These are phyloP conservation scores for Crocallis elinguaria DNA, from an alignment of 2,888 invertebrate species.

Conservation along the genomic window DNA sequence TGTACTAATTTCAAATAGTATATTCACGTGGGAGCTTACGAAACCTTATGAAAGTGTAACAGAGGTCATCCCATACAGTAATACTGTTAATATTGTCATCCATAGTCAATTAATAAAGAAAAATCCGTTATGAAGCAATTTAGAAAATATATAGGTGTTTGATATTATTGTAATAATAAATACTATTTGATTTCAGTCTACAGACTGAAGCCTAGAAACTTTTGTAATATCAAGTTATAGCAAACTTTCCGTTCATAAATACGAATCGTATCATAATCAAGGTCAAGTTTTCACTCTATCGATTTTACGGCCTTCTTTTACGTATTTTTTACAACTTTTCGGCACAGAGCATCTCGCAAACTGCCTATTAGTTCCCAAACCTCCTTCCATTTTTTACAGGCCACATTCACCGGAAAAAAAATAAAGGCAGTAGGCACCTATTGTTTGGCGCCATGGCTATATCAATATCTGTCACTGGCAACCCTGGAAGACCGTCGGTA, in stretches of 20 bases:
- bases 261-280: constrained; percentile 1
- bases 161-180: too few species aligned
- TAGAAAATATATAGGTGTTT: too few species aligned
- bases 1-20: too few species aligned
- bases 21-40: too few species aligned
- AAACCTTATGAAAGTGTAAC: too few species aligned
- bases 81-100: too few species aligned
- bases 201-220: too few species aligned
- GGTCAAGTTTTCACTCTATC: constrained; percentile 14
- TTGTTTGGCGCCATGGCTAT: constrained; percentile 19
- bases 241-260: background rate
- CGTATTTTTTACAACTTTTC: constrained; percentile 23
- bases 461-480: constrained; percentile 25
- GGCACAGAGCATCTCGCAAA: constrained; percentile 6
- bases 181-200: too few species aligned
- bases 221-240: too few species aligned
- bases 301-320: constrained; percentile 20
- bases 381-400: constrained; percentile 7
- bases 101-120: too few species aligned
- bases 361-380: constrained; percentile 13
- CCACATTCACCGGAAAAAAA: constrained; percentile 3
- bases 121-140: too few species aligned
- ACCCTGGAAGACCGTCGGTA: constrained; percentile 23
- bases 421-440: constrained; percentile 7
- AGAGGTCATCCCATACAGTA: too few species aligned